phyloP scores from a whole-genome alignment of 2,888 invertebrate genomes.

The Capitulum mitella region DNA sequence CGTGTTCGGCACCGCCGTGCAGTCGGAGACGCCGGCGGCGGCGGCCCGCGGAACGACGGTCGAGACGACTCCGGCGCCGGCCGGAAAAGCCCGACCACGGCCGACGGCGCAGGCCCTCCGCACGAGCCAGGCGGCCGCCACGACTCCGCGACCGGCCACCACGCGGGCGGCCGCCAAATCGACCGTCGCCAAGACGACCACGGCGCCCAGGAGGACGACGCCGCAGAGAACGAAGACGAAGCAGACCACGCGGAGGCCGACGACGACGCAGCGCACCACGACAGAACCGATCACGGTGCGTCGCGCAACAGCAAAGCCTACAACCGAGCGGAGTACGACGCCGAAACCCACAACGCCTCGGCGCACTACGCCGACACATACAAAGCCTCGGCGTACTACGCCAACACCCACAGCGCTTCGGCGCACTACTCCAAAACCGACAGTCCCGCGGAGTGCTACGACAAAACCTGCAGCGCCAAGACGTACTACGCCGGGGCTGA shows the following conservation, averaged over 20 bases:
- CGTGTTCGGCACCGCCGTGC: not conserved
- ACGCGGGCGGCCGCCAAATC: not conserved
- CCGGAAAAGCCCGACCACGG: too few relatives aligned
- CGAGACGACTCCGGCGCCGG: not conserved
- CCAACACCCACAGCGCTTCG: not conserved
- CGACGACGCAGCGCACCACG: not conserved
- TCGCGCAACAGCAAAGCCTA: not conserved
- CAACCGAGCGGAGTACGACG: not conserved
- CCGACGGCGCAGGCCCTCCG: too few relatives aligned
- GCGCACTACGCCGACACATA: not conserved
- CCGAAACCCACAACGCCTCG: not conserved
- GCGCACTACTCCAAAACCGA: not conserved
- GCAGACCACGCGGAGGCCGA: not conserved
- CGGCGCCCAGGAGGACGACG: not conserved
- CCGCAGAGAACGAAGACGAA: not conserved
- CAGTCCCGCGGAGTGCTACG: not conserved
- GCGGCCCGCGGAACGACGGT: not conserved
- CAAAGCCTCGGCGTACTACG: not conserved
- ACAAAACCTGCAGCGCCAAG: not conserved
- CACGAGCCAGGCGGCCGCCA: too few relatives aligned
- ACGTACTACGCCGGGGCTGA: too few relatives aligned
- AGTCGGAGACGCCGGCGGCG: not conserved
- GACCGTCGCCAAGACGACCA: not conserved
- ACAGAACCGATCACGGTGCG: not conserved
- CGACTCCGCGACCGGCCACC: not conserved